phyloP scores from a whole-genome alignment of 2,113 vertebrate genomes.

The Sterrhoptilus dennistouni region DNA sequence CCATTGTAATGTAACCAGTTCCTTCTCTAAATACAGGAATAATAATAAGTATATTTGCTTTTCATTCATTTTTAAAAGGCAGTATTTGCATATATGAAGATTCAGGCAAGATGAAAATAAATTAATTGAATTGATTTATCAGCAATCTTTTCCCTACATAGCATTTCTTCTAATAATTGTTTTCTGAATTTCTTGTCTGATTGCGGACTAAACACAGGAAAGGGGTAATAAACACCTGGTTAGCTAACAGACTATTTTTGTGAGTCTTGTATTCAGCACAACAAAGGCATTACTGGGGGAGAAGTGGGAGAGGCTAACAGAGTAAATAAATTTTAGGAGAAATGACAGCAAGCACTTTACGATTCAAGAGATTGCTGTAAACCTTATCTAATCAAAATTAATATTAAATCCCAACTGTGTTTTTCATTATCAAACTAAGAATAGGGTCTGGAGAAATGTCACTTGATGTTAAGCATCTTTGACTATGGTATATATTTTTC shows the following conservation, averaged over 20 bases:
- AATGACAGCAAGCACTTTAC: not conserved
- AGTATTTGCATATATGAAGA: not conserved
- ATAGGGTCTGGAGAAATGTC: not conserved
- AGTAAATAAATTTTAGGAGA: not conserved
- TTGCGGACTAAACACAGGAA: not conserved
- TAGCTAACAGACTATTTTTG: not conserved
- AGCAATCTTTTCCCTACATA: not conserved
- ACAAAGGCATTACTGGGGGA: not conserved
- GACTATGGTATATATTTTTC: conserved; percentile 23
- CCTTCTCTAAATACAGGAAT: not conserved
- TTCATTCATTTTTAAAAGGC: not conserved
- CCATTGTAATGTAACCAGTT: not conserved
- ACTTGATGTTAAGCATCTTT: conserved; percentile 20
- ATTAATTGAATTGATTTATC: not conserved
- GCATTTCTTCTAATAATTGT: not conserved
- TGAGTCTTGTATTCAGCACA: not conserved
- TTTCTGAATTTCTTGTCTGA: not conserved
- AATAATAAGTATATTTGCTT: not conserved
- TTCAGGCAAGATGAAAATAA: not conserved
- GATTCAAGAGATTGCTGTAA: not conserved
- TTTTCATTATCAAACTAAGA: conserved; percentile 8
- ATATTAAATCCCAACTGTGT: not conserved
- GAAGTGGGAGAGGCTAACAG: not conserved
- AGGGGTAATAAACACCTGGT: not conserved
- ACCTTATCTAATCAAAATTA: conserved; percentile 21